These are phyloP conservation scores for Anthophora plumipes DNA, from an alignment of 2,888 invertebrate genomes.

Conservation along the genomic window DNA sequence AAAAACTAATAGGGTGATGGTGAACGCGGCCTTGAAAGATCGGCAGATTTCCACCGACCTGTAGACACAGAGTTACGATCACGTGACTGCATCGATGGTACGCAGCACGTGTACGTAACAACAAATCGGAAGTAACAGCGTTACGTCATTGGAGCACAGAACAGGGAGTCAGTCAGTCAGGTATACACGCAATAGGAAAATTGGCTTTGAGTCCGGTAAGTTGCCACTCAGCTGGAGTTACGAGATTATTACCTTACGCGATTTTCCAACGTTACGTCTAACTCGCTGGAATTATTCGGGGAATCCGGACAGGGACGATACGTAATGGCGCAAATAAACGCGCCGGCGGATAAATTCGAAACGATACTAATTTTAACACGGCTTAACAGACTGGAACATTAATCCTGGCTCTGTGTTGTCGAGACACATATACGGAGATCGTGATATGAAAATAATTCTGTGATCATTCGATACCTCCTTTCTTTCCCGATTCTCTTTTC, in stretches of 20 bases:
- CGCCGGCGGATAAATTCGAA: slow-evolving; percentile 6
- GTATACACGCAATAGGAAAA: slow-evolving; percentile 52
- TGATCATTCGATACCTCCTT: background rate
- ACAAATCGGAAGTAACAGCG: slow-evolving; percentile 38
- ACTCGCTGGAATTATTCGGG: slow-evolving; percentile 16
- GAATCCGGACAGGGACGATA: slow-evolving; percentile 17
- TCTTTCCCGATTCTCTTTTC: background rate
- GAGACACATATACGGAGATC: background rate
- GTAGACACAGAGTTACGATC: background rate
- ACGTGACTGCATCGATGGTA: slow-evolving; percentile 24
- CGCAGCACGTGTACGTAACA: slow-evolving; percentile 23
- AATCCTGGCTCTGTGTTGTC: background rate
- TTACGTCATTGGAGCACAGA: slow-evolving; percentile 29
- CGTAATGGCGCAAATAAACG: slow-evolving; percentile 9
- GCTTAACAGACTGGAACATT: slow-evolving; percentile 17
- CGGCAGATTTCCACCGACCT: background rate
- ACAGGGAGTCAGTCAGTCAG: slow-evolving; percentile 8
- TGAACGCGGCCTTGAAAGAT: background rate
- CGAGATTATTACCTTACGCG: slow-evolving; percentile 39
- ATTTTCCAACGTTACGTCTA: slow-evolving; percentile 10
- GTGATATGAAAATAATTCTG: background rate
- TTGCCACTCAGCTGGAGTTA: slow-evolving; percentile 29
- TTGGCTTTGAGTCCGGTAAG: slow-evolving; percentile 42
- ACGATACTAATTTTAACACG: slow-evolving; percentile 31
- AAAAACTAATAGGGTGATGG: background rate